Percentiles rank a stretch among this genome's conserved stretches.
phyloP scores from a whole-genome alignment of 1,140 invertebrate species.

The Episyrphus balteatus region DNA sequence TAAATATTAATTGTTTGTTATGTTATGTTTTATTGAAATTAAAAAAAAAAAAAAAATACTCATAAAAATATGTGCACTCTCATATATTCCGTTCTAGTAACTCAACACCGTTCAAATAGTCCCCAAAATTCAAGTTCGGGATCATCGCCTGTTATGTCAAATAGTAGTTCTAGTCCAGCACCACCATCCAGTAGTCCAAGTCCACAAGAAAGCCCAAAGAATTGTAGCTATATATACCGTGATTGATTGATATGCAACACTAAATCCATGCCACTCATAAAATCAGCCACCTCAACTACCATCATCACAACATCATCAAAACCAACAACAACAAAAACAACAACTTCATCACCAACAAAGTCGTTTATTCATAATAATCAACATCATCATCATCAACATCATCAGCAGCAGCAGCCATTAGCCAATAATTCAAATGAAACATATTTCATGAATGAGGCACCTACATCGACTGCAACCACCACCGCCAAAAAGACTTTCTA shows the following conservation, averaged over 20 bases:
- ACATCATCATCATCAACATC: slow-evolving; percentile 1
- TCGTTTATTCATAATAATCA: too few species aligned
- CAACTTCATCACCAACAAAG: neutral
- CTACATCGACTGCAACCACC: slow-evolving; percentile 10
- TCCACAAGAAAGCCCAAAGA: slow-evolving; percentile 38
- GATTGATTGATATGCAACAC: slow-evolving; percentile 39
- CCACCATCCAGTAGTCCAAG: slow-evolving; percentile 37
- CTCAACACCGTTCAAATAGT: slow-evolving; percentile 38
- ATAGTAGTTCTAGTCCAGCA: slow-evolving; percentile 37
- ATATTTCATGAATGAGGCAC: slow-evolving; percentile 5
- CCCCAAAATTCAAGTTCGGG: slow-evolving; percentile 36
- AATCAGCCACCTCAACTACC: slow-evolving; percentile 17
- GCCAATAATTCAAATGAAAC: neutral
- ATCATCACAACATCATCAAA: slow-evolving; percentile 5
- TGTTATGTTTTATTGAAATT: neutral
- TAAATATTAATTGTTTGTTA: too few species aligned
- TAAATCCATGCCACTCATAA: slow-evolving; percentile 37
- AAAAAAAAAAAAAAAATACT: neutral
- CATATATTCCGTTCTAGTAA: slow-evolving; percentile 28
- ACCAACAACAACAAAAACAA: slow-evolving; percentile 1
- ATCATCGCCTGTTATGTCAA: slow-evolving; percentile 36
- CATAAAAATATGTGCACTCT: neutral
- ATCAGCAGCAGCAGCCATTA: slow-evolving; percentile 1
- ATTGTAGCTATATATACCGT: slow-evolving; percentile 38
- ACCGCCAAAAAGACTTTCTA: slow-evolving; percentile 1